Percentiles rank a stretch among this genome's conserved stretches.
Evolutionary conservation across 2,888 invertebrate genomes (phyloP).

Genomic region (Parthenolecanium corni): DNA sequence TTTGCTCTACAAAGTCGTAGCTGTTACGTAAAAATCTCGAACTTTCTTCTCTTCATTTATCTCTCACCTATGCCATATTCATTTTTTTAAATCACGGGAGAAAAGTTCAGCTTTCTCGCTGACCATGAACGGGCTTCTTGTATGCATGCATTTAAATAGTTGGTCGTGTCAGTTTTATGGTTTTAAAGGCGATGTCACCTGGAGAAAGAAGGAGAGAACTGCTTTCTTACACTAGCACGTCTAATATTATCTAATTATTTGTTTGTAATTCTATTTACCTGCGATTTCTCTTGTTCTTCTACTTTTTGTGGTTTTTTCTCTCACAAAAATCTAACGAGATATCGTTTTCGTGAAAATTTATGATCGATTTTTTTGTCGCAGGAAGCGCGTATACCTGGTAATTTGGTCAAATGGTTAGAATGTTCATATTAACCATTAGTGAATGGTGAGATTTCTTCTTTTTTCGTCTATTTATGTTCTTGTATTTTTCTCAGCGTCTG

Average conservation of each 20-base stretch:
- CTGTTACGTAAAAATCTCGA: no score
- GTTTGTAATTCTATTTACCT: not conserved
- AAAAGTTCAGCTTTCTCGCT: no score
- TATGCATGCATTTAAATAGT: no score
- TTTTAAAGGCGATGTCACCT: not conserved
- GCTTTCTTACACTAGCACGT: conserved; percentile 1
- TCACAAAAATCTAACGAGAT: not conserved
- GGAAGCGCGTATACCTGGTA: not conserved
- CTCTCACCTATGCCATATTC: not conserved
- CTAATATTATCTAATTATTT: not conserved
- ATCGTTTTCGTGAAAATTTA: not conserved
- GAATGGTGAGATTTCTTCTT: conserved; percentile 4
- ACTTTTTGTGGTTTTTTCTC: not conserved
- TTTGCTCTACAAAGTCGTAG: no score
- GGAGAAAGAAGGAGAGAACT: not conserved
- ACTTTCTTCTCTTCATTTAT: not conserved
- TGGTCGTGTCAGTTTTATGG: not conserved
- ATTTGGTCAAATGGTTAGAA: not conserved
- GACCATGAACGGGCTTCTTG: no score
- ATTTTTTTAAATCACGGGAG: no score
- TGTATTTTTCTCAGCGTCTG: no score
- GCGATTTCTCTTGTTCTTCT: not conserved
- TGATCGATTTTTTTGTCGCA: not conserved
- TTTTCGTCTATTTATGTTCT: not conserved
- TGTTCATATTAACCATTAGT: not conserved